These are phyloP conservation scores for Mirounga angustirostris DNA, from an alignment of 2,113 vertebrate genomes.

Conservation along the genomic window DNA sequence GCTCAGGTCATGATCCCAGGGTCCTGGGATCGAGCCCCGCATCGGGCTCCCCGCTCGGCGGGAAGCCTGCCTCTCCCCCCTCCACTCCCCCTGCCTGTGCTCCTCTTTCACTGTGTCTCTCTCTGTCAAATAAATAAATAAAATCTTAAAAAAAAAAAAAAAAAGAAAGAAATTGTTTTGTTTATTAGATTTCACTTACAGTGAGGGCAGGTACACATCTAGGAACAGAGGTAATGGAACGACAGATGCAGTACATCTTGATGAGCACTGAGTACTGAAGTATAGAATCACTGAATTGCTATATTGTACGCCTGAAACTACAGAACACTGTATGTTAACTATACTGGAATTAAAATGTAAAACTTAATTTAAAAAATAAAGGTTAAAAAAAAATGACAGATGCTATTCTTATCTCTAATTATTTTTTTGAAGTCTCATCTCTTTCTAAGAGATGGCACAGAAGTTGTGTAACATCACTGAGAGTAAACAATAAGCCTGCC, in stretches of 20 bases:
- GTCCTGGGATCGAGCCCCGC: too few species aligned
- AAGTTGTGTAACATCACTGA: neutral
- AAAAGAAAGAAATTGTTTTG: neutral
- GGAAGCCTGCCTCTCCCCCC: too few species aligned
- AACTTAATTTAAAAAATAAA: neutral
- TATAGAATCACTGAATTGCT: neutral
- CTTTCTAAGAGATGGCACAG: neutral
- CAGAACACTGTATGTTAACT: neutral
- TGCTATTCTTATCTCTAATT: neutral
- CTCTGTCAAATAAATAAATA: too few species aligned
- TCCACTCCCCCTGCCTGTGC: too few species aligned
- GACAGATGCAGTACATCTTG: neutral
- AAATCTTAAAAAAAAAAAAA: too few species aligned
- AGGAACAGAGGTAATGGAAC: neutral
- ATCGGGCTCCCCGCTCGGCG: too few species aligned
- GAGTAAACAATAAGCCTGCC: neutral
- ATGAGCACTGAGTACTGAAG: neutral
- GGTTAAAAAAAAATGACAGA: neutral
- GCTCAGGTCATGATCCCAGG: too few species aligned
- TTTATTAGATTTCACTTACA: neutral
- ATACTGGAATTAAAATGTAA: neutral
- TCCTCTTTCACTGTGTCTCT: too few species aligned
- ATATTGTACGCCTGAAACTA: neutral
- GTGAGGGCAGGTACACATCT: neutral
- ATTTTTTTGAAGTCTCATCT: conserved; percentile 8